Percentiles rank a stretch among this genome's conserved stretches.
These are phyloP conservation scores for Diarsia dahlii DNA, from an alignment of 2,888 invertebrate species.

Conservation along the genomic window DNA sequence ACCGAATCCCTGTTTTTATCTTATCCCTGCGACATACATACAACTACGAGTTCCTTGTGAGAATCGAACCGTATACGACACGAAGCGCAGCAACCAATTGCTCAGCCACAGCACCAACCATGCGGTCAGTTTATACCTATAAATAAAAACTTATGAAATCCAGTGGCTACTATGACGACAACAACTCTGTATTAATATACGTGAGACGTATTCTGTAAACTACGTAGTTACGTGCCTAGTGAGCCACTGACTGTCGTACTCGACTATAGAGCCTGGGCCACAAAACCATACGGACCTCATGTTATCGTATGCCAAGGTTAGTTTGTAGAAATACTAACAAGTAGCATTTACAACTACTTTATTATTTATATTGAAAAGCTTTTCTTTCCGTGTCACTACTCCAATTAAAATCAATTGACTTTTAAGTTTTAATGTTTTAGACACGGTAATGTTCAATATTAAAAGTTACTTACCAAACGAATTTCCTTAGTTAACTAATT, in stretches of 20 bases:
- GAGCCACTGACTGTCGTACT: no score
- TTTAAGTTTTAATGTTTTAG: not conserved
- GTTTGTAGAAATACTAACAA: no score
- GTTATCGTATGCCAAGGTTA: no score
- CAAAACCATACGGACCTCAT: no score
- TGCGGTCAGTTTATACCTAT: not conserved
- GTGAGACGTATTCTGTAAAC: not conserved
- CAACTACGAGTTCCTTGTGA: not conserved
- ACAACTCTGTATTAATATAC: not conserved
- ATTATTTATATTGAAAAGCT: no score
- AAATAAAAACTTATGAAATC: not conserved
- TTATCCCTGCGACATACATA: not conserved
- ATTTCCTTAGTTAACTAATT: not conserved
- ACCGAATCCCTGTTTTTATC: no score
- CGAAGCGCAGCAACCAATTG: not conserved
- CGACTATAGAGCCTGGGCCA: no score
- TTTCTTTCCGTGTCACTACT: not conserved
- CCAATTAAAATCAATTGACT: constrained; percentile 18
- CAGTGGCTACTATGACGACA: not conserved
- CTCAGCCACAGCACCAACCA: not conserved
- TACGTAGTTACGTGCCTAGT: not conserved
- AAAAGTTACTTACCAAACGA: not conserved
- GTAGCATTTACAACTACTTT: no score
- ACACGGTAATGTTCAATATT: constrained; percentile 8
- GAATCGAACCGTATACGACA: not conserved